A percentile compares a stretch with the other conserved stretches of the same genome.
These are phyloP conservation scores for Cheilosia scutellata DNA, from an alignment of 2,888 invertebrate genomes.

Conservation along the genomic window DNA sequence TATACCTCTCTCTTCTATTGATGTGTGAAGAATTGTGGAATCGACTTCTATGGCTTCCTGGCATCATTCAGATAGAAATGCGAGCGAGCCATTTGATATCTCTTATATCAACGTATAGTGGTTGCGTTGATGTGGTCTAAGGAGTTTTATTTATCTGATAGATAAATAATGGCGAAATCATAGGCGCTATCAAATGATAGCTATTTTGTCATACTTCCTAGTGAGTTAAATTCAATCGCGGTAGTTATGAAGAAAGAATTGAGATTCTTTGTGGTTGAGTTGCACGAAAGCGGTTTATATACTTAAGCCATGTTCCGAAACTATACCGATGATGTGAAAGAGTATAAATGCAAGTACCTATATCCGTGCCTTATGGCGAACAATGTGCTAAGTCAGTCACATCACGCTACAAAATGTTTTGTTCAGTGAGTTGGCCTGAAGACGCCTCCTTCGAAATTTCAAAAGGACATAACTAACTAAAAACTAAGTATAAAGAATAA, in stretches of 20 bases:
- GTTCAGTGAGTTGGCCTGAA: too few relatives aligned
- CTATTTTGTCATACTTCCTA: constrained; percentile 46
- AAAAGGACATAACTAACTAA: too few relatives aligned
- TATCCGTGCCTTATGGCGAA: neutral
- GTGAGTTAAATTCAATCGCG: constrained; percentile 31
- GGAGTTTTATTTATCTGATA: constrained; percentile 36
- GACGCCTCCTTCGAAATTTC: too few relatives aligned
- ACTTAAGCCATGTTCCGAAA: constrained; percentile 3
- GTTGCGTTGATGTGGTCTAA: constrained; percentile 69
- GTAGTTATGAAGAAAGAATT: constrained; percentile 14
- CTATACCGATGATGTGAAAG: constrained; percentile 15
- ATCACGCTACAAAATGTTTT: too few relatives aligned
- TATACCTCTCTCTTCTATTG: constrained; percentile 26
- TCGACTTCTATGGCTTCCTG: constrained; percentile 66
- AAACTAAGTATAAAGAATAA: too few relatives aligned
- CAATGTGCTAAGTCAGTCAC: neutral
- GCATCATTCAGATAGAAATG: constrained; percentile 57
- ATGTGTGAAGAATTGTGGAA: constrained; percentile 57
- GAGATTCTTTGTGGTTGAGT: constrained; percentile 24
- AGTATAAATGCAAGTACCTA: neutral
- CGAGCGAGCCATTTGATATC: constrained; percentile 58
- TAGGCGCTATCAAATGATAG: constrained; percentile 41
- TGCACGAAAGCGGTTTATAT: constrained; percentile 26
- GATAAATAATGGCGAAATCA: constrained; percentile 47
- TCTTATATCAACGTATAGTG: constrained; percentile 49